phyloP scores from a whole-genome alignment of 2,113 vertebrate species.

The Sitta europaea region DNA sequence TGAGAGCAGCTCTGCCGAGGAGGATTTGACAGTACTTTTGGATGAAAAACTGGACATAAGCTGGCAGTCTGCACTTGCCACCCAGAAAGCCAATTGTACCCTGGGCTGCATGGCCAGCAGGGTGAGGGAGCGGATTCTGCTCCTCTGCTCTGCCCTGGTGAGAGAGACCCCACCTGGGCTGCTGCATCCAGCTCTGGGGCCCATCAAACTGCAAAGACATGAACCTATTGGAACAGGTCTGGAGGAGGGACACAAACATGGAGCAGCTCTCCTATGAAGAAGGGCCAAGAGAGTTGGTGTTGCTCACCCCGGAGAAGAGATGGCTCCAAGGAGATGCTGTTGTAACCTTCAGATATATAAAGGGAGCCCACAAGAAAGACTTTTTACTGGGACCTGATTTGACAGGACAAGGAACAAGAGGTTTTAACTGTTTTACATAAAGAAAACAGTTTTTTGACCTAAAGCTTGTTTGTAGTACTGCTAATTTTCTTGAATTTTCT shows the following conservation, averaged over 20 bases:
- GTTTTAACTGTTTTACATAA: neutral
- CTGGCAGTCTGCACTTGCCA: neutral
- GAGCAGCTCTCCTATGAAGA: neutral
- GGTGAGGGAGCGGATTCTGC: neutral
- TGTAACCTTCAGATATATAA: neutral
- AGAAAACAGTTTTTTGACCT: neutral
- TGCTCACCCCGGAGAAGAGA: neutral
- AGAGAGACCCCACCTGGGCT: neutral
- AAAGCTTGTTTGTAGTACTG: neutral
- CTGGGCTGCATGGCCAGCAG: neutral
- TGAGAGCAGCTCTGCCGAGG: neutral
- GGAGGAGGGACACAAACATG: neutral
- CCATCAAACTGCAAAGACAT: neutral
- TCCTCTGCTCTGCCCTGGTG: neutral
- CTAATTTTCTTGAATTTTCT: neutral
- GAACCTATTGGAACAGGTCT: rapidly evolving
- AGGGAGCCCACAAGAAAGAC: neutral
- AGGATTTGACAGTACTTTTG: neutral
- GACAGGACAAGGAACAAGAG: neutral
- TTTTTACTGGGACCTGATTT: neutral
- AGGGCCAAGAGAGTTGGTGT: neutral
- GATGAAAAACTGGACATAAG: neutral
- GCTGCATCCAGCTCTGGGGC: neutral
- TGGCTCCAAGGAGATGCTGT: rapidly evolving
- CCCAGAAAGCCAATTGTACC: neutral